These are phyloP conservation scores for Zalophus californianus DNA, from an alignment of 2,797 vertebrate genomes.

Conservation along the genomic window DNA sequence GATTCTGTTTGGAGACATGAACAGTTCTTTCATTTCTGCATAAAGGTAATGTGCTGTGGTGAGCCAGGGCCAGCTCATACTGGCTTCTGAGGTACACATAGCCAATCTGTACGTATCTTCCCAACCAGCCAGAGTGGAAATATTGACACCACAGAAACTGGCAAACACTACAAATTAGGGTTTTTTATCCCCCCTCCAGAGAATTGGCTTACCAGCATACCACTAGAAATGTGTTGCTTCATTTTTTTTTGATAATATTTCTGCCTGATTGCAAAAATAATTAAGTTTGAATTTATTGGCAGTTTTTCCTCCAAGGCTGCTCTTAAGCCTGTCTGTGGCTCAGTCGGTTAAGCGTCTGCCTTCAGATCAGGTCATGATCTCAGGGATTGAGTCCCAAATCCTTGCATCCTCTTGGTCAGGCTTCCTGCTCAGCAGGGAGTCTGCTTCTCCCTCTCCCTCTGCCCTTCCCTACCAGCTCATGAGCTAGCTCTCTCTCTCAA, in stretches of 20 bases:
- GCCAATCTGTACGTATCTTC: neutral
- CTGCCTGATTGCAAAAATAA: neutral
- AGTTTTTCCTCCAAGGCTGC: neutral
- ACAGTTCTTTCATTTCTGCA: neutral
- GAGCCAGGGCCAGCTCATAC: neutral
- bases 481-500: neutral
- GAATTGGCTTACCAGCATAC: neutral
- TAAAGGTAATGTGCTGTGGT: neutral
- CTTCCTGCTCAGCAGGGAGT: neutral
- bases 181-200: neutral
- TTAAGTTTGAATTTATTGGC: neutral
- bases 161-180: neutral
- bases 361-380: neutral
- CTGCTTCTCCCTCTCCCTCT: neutral
- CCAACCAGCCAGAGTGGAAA: neutral
- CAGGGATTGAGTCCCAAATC: neutral
- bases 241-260: slow-evolving; percentile 11
- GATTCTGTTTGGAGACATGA: neutral
- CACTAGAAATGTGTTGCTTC: neutral
- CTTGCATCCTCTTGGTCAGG: neutral
- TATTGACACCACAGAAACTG: neutral
- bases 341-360: neutral
- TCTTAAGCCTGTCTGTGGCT: neutral
- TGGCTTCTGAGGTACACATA: neutral
- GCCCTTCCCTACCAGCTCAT: neutral